Evolutionary conservation across 23 tunicate genomes (phyloP), one percentile per base, ranked within the genome.

Genomic region (Ascidia mentula): DNA sequence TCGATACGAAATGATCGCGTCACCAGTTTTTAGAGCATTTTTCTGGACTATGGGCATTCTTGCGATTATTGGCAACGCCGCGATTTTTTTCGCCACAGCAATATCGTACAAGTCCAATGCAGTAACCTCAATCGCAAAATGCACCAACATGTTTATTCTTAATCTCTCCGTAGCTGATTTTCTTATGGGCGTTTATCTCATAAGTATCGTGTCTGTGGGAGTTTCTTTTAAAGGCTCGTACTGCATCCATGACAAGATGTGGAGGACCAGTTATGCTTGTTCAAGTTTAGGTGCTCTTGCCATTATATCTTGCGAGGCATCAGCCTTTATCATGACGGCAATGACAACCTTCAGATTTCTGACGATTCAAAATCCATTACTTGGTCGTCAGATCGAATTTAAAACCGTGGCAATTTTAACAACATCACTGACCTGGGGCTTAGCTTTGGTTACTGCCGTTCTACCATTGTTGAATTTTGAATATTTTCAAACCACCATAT

Each of bases 341-440:
- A 89, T 89, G 95, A 89, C 95, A 34, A 77, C 95, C 0, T 89
- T 79, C 36, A 38, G 95, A 65, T 60, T 89, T 22, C 75, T 82
- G 69, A 69, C 88, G n/a, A 85, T 89, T 33, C 72, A 46, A n/a
- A 79, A 81, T 73, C 95, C 95, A 22, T 83, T 89, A 61, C 40
- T 59, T 15, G 85, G 82, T 1, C 78, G 77, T 60, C 79, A 82
- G 60, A 32, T 89, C 6, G 39, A 71, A 3, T 34, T 71, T 71
- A 5, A n/a, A 28, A 36, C 2, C 30, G 39, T 71, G 1, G 30
- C 65, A 53, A 28, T 36, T 3, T 71, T 9, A 31, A 3, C 75
- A 34, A 71, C 75, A 18, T 2, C 30, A 31, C 18, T 18, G 34
- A 36, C 75, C 18, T 71, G 75, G 75, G 75, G 38, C 36, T 34